Conservation (phyloP, 2,888 invertebrate species). For the Hypomecis atomaria region DNA sequence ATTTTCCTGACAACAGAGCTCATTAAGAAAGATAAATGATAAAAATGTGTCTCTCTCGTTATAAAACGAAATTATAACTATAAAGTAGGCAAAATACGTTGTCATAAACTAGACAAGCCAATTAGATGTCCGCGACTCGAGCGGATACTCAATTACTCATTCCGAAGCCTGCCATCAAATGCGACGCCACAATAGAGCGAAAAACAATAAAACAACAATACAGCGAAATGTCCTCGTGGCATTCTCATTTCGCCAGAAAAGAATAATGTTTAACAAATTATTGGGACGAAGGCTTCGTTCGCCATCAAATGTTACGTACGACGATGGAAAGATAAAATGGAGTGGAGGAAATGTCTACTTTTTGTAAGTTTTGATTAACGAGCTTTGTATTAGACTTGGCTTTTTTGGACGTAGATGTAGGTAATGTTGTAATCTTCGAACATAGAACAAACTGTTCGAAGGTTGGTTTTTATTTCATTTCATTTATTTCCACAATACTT, state of each 20-base stretch:
- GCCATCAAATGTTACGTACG: slow-evolving; percentile 1
- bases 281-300: slow-evolving; percentile 5
- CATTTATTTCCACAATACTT: no score
- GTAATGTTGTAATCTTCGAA: no score
- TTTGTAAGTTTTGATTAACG: no score
- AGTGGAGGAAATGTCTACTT: background rate
- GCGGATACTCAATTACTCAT: slow-evolving; percentile 26
- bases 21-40: no score
- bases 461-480: no score
- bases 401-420: no score
- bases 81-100: background rate
- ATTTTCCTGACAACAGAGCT: no score
- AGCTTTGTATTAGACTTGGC: no score
- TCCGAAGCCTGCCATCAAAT: slow-evolving; percentile 19
- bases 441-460: no score
- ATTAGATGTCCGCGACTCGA: slow-evolving; percentile 9
- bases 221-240: slow-evolving; percentile 29
- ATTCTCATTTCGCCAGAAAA: slow-evolving; percentile 19
- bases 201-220: slow-evolving; percentile 34
- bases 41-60: no score
- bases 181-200: slow-evolving; percentile 22
- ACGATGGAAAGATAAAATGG: background rate
- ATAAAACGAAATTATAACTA: background rate
- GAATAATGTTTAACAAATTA: slow-evolving; percentile 22
- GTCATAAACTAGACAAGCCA: slow-evolving; percentile 15